Conservation (phyloP, 1,140 invertebrate species). For the Gonatopus flavifemur region DNA sequence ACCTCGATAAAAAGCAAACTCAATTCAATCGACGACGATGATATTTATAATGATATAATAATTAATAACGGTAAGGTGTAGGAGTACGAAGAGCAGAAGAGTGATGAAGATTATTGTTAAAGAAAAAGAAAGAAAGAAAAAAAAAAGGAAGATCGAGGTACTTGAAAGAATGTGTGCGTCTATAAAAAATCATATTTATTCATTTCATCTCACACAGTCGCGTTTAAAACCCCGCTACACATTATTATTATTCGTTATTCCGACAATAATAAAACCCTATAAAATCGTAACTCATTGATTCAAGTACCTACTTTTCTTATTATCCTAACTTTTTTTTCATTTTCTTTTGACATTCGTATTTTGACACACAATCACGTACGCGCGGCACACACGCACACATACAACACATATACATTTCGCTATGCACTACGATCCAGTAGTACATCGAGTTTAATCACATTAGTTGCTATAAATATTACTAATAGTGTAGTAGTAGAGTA, state of each 20-base stretch:
- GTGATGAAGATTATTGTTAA: too few relatives aligned
- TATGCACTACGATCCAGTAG: constrained; percentile 33
- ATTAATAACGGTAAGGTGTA: constrained; percentile 31
- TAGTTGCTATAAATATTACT: constrained; percentile 53
- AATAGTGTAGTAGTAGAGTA: constrained; percentile 48
- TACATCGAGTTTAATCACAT: constrained; percentile 53
- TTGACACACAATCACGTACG: constrained; percentile 20
- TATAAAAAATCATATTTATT: too few relatives aligned
- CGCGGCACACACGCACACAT: too few relatives aligned
- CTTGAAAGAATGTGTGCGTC: too few relatives aligned
- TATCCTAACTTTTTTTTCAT: too few relatives aligned
- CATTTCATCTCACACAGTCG: too few relatives aligned
- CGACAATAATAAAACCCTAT: too few relatives aligned
- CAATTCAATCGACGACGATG: not conserved
- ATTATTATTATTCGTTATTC: too few relatives aligned
- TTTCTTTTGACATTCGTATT: constrained; percentile 22
- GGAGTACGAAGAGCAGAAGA: constrained; percentile 32
- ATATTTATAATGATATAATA: constrained; percentile 20
- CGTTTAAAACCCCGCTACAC: too few relatives aligned
- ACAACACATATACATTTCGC: constrained; percentile 13
- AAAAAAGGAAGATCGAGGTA: constrained; percentile 15
- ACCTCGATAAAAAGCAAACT: not conserved
- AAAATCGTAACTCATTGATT: constrained; percentile 5
- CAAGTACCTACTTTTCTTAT: constrained; percentile 16
- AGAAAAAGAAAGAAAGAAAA: too few relatives aligned